Evolutionary conservation across 1,140 invertebrate genomes (phyloP).

Genomic region (Drosophila jambulina): DNA sequence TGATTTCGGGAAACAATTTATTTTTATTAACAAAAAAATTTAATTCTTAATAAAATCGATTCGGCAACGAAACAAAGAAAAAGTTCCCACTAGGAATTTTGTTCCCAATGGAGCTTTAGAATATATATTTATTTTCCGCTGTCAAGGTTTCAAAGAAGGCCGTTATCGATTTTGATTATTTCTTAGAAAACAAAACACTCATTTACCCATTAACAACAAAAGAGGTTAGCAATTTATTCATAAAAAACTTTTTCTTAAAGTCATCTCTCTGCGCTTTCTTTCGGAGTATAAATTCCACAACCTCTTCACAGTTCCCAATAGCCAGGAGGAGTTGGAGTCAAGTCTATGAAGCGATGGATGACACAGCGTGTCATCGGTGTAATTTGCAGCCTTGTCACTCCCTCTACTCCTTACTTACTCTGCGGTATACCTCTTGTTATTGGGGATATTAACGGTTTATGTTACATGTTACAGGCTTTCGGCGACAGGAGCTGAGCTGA

Average conservation of each 20-base stretch:
- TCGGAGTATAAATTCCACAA: not conserved
- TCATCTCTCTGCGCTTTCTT: not conserved
- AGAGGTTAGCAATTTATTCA: conserved; percentile 11
- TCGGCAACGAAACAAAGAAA: not conserved
- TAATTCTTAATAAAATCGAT: not conserved
- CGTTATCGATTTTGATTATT: conserved; percentile 1
- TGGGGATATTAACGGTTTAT: conserved; percentile 64
- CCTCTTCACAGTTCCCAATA: not conserved
- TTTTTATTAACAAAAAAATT: not conserved
- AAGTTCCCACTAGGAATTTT: not conserved
- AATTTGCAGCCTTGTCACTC: conserved; percentile 56
- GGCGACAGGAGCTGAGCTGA: conserved; percentile 43
- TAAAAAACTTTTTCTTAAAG: conserved; percentile 18
- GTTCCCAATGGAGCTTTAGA: not conserved
- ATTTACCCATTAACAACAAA: conserved; percentile 16
- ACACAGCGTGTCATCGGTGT: conserved; percentile 75
- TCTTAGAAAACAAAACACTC: not conserved
- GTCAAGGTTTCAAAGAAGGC: not conserved
- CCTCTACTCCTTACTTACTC: not conserved
- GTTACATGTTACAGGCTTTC: conserved; percentile 56
- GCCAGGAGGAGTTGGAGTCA: conserved; percentile 22
- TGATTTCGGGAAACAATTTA: not conserved
- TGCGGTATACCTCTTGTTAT: conserved; percentile 45
- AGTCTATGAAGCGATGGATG: conserved; percentile 67
- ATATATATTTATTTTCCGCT: conserved; percentile 1